phyloP scores from a whole-genome alignment of 2,797 vertebrate species.

The Mus minutoides region DNA sequence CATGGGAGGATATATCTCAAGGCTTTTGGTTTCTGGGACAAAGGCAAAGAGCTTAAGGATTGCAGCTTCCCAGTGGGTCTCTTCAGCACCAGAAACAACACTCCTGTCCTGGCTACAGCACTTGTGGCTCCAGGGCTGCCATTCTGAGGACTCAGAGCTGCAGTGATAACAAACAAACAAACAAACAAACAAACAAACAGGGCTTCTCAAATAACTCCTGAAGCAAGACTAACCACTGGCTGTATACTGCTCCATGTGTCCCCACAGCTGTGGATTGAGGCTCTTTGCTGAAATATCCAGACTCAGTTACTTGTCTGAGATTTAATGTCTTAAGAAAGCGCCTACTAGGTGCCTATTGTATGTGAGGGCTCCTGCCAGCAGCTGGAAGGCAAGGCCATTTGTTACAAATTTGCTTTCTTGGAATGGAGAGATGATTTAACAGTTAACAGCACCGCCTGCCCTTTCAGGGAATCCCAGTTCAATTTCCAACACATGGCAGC shows the following conservation, averaged over 20 bases:
- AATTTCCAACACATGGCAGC: background rate
- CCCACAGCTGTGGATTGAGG: fast-evolving
- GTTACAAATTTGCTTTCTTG: background rate
- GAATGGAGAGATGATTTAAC: background rate
- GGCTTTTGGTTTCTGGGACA: background rate
- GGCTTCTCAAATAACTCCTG: background rate
- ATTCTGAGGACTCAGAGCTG: background rate
- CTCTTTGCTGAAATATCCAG: background rate
- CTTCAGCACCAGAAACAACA: background rate
- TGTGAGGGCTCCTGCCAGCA: background rate
- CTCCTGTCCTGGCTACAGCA: background rate
- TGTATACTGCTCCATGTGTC: background rate
- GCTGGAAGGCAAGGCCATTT: background rate
- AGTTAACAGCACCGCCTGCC: background rate
- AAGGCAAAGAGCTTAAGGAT: background rate
- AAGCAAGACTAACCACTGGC: background rate
- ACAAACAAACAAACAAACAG: background rate
- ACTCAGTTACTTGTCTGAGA: background rate
- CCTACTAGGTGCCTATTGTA: background rate
- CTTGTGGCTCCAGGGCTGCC: background rate
- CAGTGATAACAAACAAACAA: background rate
- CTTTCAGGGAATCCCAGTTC: background rate
- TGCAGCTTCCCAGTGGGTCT: background rate
- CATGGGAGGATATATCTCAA: background rate
- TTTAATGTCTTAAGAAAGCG: background rate